Base-by-base conservation (phyloP, 1,140 invertebrate species). In the Cryptotermes secundus region DNA sequence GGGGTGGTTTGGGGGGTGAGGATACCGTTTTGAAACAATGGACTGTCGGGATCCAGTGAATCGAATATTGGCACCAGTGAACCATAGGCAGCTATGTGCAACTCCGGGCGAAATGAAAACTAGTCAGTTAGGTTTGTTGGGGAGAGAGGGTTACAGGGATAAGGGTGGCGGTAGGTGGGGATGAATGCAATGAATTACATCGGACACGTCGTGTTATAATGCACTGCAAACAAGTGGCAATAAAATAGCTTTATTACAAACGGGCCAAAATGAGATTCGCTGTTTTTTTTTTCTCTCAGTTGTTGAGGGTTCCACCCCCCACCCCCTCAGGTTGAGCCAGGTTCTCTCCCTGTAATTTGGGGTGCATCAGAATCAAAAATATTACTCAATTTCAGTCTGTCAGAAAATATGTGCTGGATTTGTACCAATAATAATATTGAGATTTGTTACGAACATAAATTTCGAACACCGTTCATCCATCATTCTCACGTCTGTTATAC, bases 221-320 rank as follows among this genome's bases (percentile, higher is more conserved):
- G 59, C 59, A 72, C 59, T 72, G 26, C 59, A 72, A 72, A 72
- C 59, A 72, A 72, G 26, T 7, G 59, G 26, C 59, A 31, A 72
- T 72, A 72, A 72, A 72, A 72, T 31, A 72, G 59, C 59, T n/a
- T 72, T 72, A 72, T 72, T 72, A 72, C 59, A 72, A 31, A 3
- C 26, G 59, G 26, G 59, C 4, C 59, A 2, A 4, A 31, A 72
- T 26, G 26, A 16, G 59, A 26, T 1, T 31, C 59, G 14, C 59
- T 2, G 9, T 31, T 72, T 72, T 72, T n/a, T 72, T 72, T 65
- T 2, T n/a, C 4, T 65, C 3, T 59, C n/a, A n/a, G 19, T 59
- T n/a, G 3, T 19, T 24, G 22, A n/a, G 12, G 53, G 53, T 59
- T n/a, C 26, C 26, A 72, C n/a, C 26, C 59, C 26, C 7, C 53